Conservation (phyloP, 2,797 vertebrate species). For the Gephyroberyx darwinii region DNA sequence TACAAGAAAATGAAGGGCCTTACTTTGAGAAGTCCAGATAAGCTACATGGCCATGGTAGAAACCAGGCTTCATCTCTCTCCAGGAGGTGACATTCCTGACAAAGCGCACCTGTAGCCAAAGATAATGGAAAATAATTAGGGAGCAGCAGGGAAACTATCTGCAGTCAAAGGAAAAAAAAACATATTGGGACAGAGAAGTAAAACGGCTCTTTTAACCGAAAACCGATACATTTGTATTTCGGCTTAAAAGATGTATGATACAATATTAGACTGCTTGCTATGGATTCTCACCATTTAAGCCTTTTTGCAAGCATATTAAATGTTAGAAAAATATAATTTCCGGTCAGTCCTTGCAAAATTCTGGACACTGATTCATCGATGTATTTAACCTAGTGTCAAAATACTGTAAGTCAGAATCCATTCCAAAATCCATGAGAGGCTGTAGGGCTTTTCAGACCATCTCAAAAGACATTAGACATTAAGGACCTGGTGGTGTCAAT, state of each 20-base stretch:
- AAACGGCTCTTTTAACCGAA: background rate
- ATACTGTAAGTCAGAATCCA: background rate
- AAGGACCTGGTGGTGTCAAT: background rate
- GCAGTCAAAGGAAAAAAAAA: conserved; percentile 1
- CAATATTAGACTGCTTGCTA: background rate
- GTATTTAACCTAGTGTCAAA: background rate
- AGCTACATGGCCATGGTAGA: conserved; percentile 96
- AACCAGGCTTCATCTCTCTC: conserved; percentile 96
- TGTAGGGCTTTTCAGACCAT: background rate
- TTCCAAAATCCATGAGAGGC: background rate
- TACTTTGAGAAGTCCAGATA: conserved; percentile 97
- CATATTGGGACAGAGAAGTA: background rate
- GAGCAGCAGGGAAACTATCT: conserved; percentile 20
- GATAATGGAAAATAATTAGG: conserved; percentile 52
- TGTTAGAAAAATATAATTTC: background rate
- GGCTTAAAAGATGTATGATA: background rate
- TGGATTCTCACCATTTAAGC: background rate
- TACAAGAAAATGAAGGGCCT: conserved; percentile 66
- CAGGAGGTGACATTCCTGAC: conserved; percentile 95
- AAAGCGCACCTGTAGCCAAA: conserved; percentile 88
- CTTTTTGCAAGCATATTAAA: background rate
- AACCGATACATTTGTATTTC: background rate
- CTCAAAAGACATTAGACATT: background rate
- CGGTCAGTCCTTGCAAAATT: background rate
- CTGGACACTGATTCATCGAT: background rate